Evolutionary conservation across 2,113 vertebrate species (phyloP).

Genomic region (Bostrychus sinensis): DNA sequence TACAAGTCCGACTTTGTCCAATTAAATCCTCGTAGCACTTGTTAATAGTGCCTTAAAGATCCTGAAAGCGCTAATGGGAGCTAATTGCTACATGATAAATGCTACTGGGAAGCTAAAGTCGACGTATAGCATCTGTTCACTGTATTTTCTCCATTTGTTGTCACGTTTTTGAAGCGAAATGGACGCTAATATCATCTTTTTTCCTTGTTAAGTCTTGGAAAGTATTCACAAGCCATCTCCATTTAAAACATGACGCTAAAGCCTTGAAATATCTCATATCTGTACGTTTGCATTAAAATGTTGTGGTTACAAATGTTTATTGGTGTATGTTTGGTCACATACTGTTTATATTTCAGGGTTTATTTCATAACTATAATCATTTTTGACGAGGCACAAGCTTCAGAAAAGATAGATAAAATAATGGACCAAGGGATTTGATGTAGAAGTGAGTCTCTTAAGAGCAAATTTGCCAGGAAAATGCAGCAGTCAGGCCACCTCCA

Average conservation of each 20-base stretch:
- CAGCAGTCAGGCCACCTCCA: too few relatives aligned
- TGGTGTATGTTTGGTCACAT: not conserved
- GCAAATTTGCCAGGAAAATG: too few relatives aligned
- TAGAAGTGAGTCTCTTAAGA: too few relatives aligned
- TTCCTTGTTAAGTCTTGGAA: not conserved
- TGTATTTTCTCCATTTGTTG: not conserved
- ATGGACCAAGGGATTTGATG: too few relatives aligned
- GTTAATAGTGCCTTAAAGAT: not conserved
- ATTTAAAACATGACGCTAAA: not conserved
- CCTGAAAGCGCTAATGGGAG: not conserved
- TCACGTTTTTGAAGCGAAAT: not conserved
- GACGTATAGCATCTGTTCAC: not conserved
- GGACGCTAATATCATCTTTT: not conserved
- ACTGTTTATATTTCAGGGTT: too few relatives aligned
- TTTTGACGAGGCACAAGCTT: too few relatives aligned
- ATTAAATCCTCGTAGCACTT: not conserved
- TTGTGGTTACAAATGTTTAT: not conserved
- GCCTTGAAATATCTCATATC: not conserved
- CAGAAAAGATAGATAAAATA: too few relatives aligned
- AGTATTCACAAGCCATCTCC: not conserved
- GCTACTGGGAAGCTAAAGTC: not conserved
- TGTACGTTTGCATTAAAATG: slow-evolving; percentile 8
- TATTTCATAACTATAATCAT: too few relatives aligned
- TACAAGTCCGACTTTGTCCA: not conserved
- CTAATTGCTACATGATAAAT: not conserved